phyloP scores from a whole-genome alignment of 2,113 vertebrate genomes.

The Nannobrachium achirus region DNA sequence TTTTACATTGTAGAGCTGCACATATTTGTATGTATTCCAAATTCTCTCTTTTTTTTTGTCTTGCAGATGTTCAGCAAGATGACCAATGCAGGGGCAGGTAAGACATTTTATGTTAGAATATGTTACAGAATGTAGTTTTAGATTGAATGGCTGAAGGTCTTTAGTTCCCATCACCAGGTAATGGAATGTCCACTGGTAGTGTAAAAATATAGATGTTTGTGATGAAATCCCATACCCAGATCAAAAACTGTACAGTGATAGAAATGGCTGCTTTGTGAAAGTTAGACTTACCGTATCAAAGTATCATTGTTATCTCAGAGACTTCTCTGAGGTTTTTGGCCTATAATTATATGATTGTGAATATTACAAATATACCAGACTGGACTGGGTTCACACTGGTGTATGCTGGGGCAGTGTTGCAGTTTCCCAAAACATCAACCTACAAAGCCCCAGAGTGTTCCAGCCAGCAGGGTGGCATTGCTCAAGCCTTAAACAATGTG shows the following conservation, averaged over 20 bases:
- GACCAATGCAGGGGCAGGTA: conserved; percentile 83
- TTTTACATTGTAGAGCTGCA: neutral
- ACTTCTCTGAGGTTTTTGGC: neutral
- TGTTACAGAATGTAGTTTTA: neutral
- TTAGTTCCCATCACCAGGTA: no score
- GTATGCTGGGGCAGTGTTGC: conserved; percentile 18
- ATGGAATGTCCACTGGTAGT: no score
- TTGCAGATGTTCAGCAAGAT: conserved; percentile 81
- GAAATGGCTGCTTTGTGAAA: neutral
- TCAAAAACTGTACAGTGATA: neutral
- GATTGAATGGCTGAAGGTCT: no score
- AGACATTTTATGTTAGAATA: conserved; percentile 37
- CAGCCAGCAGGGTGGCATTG: conserved; percentile 19
- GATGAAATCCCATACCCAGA: neutral
- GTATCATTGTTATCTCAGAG: neutral
- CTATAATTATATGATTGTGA: neutral
- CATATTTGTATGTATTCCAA: neutral
- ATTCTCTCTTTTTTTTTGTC: conserved; percentile 52
- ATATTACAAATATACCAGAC: neutral
- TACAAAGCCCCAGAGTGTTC: conserved; percentile 10
- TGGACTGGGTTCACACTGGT: neutral
- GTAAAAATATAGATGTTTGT: no score
- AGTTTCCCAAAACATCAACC: conserved; percentile 18
- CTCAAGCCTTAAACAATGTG: conserved; percentile 47
- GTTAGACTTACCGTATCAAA: neutral